Evolutionary conservation across 2,113 vertebrate species (phyloP), one percentile per base, ranked within the genome.

Genomic region (Oreochromis tanganicae): DNA sequence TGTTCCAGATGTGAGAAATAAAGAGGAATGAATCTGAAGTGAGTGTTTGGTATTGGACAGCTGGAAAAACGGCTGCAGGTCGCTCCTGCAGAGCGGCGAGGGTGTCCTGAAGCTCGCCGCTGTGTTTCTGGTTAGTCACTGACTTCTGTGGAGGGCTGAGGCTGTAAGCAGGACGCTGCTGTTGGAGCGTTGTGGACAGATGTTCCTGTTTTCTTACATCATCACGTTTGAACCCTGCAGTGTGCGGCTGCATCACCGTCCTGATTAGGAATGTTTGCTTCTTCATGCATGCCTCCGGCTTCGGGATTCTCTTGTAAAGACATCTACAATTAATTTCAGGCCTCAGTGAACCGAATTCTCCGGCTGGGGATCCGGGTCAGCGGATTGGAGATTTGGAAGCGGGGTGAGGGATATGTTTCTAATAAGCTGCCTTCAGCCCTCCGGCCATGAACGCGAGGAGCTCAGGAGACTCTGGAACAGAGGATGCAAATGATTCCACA

Each of bases 281-380:
- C 57, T 75, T 55, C 83, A 63, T 87, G 90, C 43, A 24, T 85
- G 83, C 78, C 84, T 91, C 79, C 8, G 27, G 27, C 81, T 91
- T 91, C 57, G 41, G 52, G 50, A 79, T 92, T 80, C 68, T 80
- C 59, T 86, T 92, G 90, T 87, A 88, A 84, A 90, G 92, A 85
- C 84, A 87, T 89, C 75, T 88, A 68, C 91, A 92, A 92, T 94
- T 94, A 93, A 95, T 95, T 95, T 95, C 92, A 95, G 89, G 95
- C 93, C 85, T 93, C 87, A 73, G 73, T 89, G 90, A 92, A 84
- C 90, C 87, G 90, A 91, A 84, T 91, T 89, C 89, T 86, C 81
- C 84, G 56, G 81, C 73, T 81, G 81, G 83, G 78, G 87, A 63
- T 90, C 43, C 87, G 38, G 85, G 84, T 92, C 63, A 83, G 81